Base-by-base conservation (phyloP, 2,797 vertebrate genomes). In the Melanogrammus aeglefinus region DNA sequence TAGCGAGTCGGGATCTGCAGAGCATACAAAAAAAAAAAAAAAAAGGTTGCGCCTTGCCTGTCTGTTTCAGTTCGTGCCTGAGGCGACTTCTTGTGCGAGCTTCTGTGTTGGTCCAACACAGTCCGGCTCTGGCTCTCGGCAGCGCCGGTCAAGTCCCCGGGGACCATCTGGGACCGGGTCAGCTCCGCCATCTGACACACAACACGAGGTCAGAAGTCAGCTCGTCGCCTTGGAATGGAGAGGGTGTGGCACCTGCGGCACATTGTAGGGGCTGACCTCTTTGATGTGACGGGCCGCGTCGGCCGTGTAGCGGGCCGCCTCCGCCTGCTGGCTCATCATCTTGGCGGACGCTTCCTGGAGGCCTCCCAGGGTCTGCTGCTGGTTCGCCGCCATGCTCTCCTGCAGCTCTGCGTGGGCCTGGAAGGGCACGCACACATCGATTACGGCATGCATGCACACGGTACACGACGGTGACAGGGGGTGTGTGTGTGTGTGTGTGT, bases 371-470 rank as follows among this genome's bases (percentile, higher is more conserved):
- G 93, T 88, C 85, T 96, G 94, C 85, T 95, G 95, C 80, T 94
- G 94, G 75, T 94, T 92, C 75, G 93, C 94, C 24, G 93, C 93
- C 83, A 96, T 90, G 84, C 91, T 94, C 86, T 95, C 96, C 78
- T 96, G 91, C 7, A 96, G 91, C 82, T 97, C 96, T 5, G 92
- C 91, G 51, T 96, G 96, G 77, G 91, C 94, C 97, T 98, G 73
- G 3, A 87, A 4, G 80, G 78, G 87, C 77, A 13, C 38, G 83
- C 63, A 75, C 31, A 72, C 71, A 77, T 24, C 33, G 38, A 57
- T 16, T 24, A 75, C n/a, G 9, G 0, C 38, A 71, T 31, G 0
- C 38, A 71, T 31, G 36, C 72, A 47, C 47, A 18, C 47, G 21
- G 18, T 44, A 44, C 9, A 39, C 2, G 41, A 44, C 1, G 18